Evolutionary conservation across 2,888 invertebrate species (phyloP).

Genomic region (Leptopterna dolabrata): DNA sequence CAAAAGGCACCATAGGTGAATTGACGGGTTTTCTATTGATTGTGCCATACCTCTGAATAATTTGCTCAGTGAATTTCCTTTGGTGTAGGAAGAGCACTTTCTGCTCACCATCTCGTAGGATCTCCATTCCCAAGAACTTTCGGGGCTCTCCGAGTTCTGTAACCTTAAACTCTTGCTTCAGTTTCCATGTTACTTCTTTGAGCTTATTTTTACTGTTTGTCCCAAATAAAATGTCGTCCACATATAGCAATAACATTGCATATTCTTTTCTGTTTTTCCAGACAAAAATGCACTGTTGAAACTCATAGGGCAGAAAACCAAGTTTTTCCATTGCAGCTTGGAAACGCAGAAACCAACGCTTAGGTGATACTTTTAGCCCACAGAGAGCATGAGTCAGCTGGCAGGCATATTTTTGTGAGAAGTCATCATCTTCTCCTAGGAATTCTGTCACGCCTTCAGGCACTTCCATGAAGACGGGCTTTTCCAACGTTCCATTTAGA

Average conservation of each 20-base stretch:
- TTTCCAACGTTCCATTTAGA: neutral
- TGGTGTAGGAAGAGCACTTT: no score
- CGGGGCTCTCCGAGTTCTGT: neutral
- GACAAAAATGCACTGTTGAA: neutral
- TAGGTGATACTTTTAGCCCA: slow-evolving; percentile 1
- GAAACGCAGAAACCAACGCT: neutral
- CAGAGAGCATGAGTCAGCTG: neutral
- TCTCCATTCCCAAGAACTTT: no score
- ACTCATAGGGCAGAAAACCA: neutral
- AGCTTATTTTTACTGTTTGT: neutral
- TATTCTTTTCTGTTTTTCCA: neutral
- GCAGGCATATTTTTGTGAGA: neutral
- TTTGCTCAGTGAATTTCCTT: no score
- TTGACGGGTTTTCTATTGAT: no score
- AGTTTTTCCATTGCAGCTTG: neutral
- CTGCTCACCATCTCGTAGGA: no score
- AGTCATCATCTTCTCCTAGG: neutral
- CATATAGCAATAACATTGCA: neutral
- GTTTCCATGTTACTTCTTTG: neutral
- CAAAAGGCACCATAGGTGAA: no score
- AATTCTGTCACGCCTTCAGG: neutral
- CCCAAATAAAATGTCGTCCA: neutral
- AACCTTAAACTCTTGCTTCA: neutral
- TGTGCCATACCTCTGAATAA: no score
- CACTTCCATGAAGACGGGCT: neutral